Percentiles rank a stretch among this genome's conserved stretches.
Evolutionary conservation across 1,140 invertebrate species (phyloP).

Genomic region (Idris sp.): DNA sequence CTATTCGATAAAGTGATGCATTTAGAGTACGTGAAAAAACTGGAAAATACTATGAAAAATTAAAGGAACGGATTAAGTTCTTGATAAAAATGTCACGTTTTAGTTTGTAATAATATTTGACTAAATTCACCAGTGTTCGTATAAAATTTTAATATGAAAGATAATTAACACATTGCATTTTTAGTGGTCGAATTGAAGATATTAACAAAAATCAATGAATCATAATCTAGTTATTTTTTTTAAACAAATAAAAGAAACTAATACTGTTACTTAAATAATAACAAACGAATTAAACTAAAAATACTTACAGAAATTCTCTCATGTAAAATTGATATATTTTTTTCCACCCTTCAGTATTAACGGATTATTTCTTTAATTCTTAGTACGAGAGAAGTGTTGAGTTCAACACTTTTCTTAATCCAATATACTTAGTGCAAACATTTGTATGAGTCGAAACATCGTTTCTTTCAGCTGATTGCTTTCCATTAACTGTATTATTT

Average conservation of each 20-base stretch:
- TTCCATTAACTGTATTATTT: slow-evolving; percentile 58
- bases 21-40: slow-evolving; percentile 43
- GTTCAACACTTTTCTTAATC: slow-evolving; percentile 59
- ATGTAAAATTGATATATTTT: slow-evolving; percentile 4
- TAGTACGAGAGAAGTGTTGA: slow-evolving; percentile 42
- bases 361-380: slow-evolving; percentile 42
- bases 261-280: no score
- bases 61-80: slow-evolving; percentile 32
- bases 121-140: no score
- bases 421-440: slow-evolving; percentile 55
- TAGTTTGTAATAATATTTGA: no score
- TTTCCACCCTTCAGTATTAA: slow-evolving; percentile 25
- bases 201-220: no score
- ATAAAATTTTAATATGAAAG: background rate
- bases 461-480: slow-evolving; percentile 55
- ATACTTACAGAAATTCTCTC: background rate
- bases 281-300: slow-evolving; percentile 15
- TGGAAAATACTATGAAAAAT: slow-evolving; percentile 27
- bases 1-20: slow-evolving; percentile 43
- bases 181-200: no score
- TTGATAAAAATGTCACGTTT: slow-evolving; percentile 35
- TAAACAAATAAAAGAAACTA: no score
- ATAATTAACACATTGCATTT: slow-evolving; percentile 1
- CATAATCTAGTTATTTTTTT: no score
- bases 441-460: slow-evolving; percentile 56